These are phyloP conservation scores for Oryzias javanicus DNA, from an alignment of 2,113 vertebrate genomes.

Conservation along the genomic window DNA sequence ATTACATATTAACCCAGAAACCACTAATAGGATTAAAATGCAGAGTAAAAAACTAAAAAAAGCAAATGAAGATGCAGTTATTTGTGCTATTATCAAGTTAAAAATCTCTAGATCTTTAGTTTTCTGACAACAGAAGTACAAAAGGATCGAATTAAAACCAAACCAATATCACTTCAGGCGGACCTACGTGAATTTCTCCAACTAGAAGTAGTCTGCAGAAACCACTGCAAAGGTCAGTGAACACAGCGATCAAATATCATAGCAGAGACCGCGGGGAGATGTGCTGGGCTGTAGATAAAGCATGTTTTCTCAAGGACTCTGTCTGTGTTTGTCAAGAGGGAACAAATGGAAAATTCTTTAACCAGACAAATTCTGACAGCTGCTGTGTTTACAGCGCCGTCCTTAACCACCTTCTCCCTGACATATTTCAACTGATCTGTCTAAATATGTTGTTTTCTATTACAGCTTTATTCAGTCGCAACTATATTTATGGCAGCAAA, in stretches of 20 bases:
- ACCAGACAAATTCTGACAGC: neutral
- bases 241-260: neutral
- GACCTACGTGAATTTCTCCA: neutral
- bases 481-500: neutral
- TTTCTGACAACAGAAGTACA: too few species aligned
- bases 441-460: neutral
- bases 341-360: neutral
- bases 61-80: too few species aligned
- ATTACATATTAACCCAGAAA: too few species aligned
- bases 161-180: neutral
- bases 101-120: too few species aligned
- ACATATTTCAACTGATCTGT: neutral
- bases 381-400: neutral
- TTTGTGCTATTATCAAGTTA: too few species aligned
- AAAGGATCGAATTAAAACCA: too few species aligned
- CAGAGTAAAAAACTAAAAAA: too few species aligned
- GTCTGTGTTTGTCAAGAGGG: neutral
- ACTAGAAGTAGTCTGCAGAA: neutral
- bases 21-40: too few species aligned
- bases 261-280: neutral
- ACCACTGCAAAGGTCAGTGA: conserved; percentile 22
- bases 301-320: neutral
- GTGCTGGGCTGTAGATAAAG: neutral
- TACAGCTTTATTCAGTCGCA: neutral
- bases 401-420: neutral